Conservation (phyloP, 2,888 invertebrate genomes). For the Drosophila quinaria region DNA sequence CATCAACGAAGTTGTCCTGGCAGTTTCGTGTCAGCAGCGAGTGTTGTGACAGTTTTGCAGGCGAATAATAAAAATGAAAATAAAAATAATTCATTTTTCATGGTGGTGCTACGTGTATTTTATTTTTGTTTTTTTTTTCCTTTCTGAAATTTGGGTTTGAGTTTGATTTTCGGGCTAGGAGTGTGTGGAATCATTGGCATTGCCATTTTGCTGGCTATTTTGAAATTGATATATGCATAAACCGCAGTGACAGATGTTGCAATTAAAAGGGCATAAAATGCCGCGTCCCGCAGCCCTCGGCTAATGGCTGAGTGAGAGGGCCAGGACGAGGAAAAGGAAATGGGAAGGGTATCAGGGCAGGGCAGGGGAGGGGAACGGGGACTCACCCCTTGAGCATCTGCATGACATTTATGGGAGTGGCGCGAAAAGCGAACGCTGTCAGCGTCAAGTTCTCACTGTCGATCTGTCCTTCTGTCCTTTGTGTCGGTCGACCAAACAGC, state of each 20-base stretch:
- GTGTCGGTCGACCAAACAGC: constrained; percentile 77
- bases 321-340: neutral
- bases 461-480: neutral
- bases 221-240: constrained; percentile 82
- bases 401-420: constrained; percentile 41
- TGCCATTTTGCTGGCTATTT: constrained; percentile 75
- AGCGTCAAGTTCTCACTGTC: constrained; percentile 23
- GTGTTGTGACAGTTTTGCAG: constrained; percentile 78
- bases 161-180: constrained; percentile 28
- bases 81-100: constrained; percentile 80
- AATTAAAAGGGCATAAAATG: constrained; percentile 84
- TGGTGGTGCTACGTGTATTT: constrained; percentile 37
- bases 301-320: constrained; percentile 52
- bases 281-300: constrained; percentile 50
- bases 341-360: neutral
- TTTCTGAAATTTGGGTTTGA: constrained; percentile 13
- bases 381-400: constrained; percentile 26
- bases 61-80: constrained; percentile 78
- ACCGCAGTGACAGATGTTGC: constrained; percentile 85
- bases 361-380: constrained; percentile 1
- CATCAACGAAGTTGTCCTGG: constrained; percentile 34
- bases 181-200: constrained; percentile 41
- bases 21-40: constrained; percentile 59
- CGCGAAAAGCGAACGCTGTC: constrained; percentile 73
- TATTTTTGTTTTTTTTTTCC: neutral